Evolutionary conservation across 1,140 invertebrate genomes (phyloP), one percentile per base, ranked within the genome.

Genomic region (Drosophila tani): DNA sequence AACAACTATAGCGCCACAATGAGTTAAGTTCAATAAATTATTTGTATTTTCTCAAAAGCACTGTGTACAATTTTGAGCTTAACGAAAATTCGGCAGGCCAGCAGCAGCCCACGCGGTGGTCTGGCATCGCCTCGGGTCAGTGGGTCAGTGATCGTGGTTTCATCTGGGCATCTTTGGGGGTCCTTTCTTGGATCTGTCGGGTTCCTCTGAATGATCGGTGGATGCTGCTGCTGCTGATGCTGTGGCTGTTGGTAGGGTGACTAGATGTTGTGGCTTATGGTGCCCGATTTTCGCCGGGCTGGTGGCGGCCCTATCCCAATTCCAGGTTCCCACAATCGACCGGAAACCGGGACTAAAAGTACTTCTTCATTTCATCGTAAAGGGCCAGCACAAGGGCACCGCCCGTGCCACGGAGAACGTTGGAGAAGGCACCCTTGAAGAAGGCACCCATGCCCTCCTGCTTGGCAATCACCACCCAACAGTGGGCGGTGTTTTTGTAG

Each of bases 381-480:
- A 97, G 93, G 2, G 96, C 96, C 9, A 97, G 93, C 11, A 97
- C 96, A n/a, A 97, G 93, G 43, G 96, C 96, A 40, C 95, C 96
- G 40, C 97, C 97, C 45, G 96, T 96, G 46, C 96, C 96, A 82
- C 97, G 93, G 41, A 97, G 92, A 35, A 97, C 93, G 82, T 97
- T 97, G n/a, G 96, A 96, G 75, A 97, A 94, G 21, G 96, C 96
- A 17, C 96, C 96, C 93, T 96, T 97, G 93, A 97, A 97, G 94
- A 97, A 97, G 69, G 97, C 96, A 17, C 79, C 79, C 0, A 79
- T 4, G 21, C 97, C 97, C 93, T 97, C 97, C 21, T 93, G 93
- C 91, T 94, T 94, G 71, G 94, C 93, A 90, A 97, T 96, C 88
- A 96, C 96, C 41, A 93, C 70, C 96, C 97, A 97, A 94, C 96